Evolutionary conservation across 2,888 invertebrate genomes (phyloP), one percentile per base, ranked within the genome.

Genomic region (Geophilus truncorum): DNA sequence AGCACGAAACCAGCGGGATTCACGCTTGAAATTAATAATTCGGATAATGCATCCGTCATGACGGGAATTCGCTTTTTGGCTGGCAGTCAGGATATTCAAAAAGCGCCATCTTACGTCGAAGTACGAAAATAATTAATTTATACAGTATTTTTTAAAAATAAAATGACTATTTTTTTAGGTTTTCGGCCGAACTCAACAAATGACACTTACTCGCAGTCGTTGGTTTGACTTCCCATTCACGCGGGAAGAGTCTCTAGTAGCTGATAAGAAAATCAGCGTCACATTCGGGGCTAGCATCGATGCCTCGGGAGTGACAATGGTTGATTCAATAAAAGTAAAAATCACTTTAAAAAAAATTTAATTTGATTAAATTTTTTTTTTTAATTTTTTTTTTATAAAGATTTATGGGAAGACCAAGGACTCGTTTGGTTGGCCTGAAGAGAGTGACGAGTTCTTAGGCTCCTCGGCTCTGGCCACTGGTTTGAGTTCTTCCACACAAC

Each of bases 151-250:
- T 76, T 28, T 76, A 12, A 76, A 10, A 21, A 25, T 76, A 18
- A 75, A 28, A 51, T 51, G 4, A 9, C 12, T 51, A 51, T 9
- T 9, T 62, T 57, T 57, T 62, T 62, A 62, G 90, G 88, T 93
- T 1, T 92, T 92, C 85, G 94, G 94, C 3, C 89, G 95, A 84
- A 90, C 90, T 5, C 89, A 94, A n/a, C 90, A 91, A 12, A 93
- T 94, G 0, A 89, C 90, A 6, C 90, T 93, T 2, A 90, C 91
- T 0, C 90, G 94, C 34, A 92, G 92, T 84, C 91, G 98, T 15
- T 98, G 98, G 98, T 97, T 94, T 86, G 98, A 98, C 86, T 92
- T 98, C 83, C 97, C 98, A 0, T 90, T 98, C 83, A 95, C 96
- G 0, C 90, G 96, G 76, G 97, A 98, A 85, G 98, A 98, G 87